Evolutionary conservation across 2,113 vertebrate species (phyloP).

Genomic region (Phasianus colchicus): DNA sequence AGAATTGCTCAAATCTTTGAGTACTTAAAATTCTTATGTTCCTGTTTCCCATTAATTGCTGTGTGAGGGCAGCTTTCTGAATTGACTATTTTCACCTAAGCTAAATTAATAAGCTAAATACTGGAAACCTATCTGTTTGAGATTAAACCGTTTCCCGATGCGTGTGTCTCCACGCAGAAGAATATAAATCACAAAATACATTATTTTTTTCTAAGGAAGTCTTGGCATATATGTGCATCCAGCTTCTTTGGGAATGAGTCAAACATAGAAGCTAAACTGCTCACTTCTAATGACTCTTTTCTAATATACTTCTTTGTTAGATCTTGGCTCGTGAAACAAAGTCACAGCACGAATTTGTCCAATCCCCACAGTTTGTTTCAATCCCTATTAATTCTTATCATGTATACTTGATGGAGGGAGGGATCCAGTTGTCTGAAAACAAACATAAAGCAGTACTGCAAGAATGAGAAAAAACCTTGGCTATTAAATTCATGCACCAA

Average conservation of each 20-base stretch:
- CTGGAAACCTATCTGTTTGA: not conserved
- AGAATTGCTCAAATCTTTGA: conserved; percentile 55
- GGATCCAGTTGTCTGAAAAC: not conserved
- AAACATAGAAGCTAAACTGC: conserved; percentile 27
- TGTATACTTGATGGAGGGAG: not conserved
- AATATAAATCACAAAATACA: conserved; percentile 48
- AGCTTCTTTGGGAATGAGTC: conserved; percentile 59
- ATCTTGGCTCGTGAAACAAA: not conserved
- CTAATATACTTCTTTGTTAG: not conserved
- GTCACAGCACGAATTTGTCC: not conserved
- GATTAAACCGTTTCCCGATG: conserved; percentile 34
- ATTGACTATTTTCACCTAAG: not conserved
- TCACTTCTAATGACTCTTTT: conserved; percentile 45
- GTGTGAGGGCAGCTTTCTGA: conserved; percentile 15
- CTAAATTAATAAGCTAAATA: conserved; percentile 32
- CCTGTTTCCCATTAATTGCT: conserved; percentile 45
- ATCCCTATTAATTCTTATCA: not conserved
- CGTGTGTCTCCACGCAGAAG: not conserved
- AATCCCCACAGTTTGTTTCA: not conserved
- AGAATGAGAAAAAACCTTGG: not conserved
- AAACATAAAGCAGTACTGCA: not conserved
- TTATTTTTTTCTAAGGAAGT: conserved; percentile 40
- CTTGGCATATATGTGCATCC: conserved; percentile 18
- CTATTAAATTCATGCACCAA: not conserved
- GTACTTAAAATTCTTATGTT: conserved; percentile 40